Evolutionary conservation across 2,888 invertebrate species (phyloP).

Genomic region (Operophtera brumata): DNA sequence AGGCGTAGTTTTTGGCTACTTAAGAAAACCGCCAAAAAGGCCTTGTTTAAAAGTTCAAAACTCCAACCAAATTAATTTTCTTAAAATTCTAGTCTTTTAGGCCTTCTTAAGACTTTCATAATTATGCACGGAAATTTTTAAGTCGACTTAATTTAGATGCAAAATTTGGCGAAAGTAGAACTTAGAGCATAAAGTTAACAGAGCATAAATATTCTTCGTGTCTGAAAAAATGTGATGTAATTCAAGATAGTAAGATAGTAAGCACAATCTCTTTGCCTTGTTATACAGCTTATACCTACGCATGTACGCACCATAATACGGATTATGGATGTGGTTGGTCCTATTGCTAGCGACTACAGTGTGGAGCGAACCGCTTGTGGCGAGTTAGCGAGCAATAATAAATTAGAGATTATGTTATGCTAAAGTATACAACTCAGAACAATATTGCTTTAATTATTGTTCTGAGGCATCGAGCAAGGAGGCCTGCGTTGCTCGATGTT

Average conservation of each 20-base stretch:
- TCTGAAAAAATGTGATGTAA: not conserved
- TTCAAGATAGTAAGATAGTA: too few relatives aligned
- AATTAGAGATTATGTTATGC: too few relatives aligned
- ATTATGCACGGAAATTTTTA: constrained; percentile 5
- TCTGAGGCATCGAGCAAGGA: too few relatives aligned
- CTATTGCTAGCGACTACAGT: not conserved
- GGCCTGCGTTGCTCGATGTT: too few relatives aligned
- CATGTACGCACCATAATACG: not conserved
- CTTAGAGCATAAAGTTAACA: not conserved
- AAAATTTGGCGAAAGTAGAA: not conserved
- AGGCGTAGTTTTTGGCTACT: too few relatives aligned
- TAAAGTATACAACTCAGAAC: too few relatives aligned
- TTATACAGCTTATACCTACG: not conserved
- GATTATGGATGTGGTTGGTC: not conserved
- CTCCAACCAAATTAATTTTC: not conserved
- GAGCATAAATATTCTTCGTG: not conserved
- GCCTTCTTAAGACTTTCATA: constrained; percentile 7
- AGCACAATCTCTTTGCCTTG: not conserved
- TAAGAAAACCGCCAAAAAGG: too few relatives aligned
- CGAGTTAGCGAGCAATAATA: too few relatives aligned
- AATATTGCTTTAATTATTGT: too few relatives aligned
- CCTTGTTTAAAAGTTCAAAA: too few relatives aligned
- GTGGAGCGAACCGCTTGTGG: not conserved
- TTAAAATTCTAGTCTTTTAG: constrained; percentile 2
- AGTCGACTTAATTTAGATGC: not conserved